These are phyloP conservation scores for Eulithis testata DNA, from an alignment of 2,888 invertebrate genomes.

Conservation along the genomic window DNA sequence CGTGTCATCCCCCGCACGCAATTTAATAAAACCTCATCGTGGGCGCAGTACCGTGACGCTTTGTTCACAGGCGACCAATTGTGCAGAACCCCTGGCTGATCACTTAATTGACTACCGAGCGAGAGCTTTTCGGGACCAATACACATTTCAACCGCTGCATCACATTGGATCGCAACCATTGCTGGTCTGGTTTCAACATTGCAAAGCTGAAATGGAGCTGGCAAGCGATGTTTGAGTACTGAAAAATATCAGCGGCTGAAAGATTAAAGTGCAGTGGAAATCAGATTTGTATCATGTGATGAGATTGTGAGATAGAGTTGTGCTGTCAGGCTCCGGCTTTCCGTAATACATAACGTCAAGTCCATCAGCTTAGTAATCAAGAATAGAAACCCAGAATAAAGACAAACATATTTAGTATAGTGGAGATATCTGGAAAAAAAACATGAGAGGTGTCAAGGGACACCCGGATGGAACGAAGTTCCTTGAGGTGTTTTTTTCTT, in stretches of 20 bases:
- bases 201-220: background rate
- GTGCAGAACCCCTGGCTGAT: slow-evolving; percentile 81
- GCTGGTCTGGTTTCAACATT: background rate
- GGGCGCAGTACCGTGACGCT: slow-evolving; percentile 58
- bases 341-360: background rate
- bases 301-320: slow-evolving; percentile 69
- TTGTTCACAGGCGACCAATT: slow-evolving; percentile 82
- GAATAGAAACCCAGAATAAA: too few species aligned
- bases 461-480: too few species aligned
- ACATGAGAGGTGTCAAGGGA: too few species aligned
- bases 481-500: too few species aligned
- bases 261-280: slow-evolving; percentile 80
- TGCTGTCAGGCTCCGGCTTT: slow-evolving; percentile 6
- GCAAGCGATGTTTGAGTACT: slow-evolving; percentile 44
- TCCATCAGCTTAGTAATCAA: too few species aligned
- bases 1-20: slow-evolving; percentile 63
- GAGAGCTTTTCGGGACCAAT: slow-evolving; percentile 66
- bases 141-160: slow-evolving; percentile 22
- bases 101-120: slow-evolving; percentile 81
- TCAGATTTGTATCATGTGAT: slow-evolving; percentile 78
- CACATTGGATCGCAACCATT: slow-evolving; percentile 5
- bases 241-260: slow-evolving; percentile 35
- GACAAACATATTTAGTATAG: too few species aligned
- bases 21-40: slow-evolving; percentile 71
- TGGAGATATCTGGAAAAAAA: too few species aligned